Evolutionary conservation across 1,140 invertebrate genomes (phyloP).

Genomic region (Dolichoris vasculosae): DNA sequence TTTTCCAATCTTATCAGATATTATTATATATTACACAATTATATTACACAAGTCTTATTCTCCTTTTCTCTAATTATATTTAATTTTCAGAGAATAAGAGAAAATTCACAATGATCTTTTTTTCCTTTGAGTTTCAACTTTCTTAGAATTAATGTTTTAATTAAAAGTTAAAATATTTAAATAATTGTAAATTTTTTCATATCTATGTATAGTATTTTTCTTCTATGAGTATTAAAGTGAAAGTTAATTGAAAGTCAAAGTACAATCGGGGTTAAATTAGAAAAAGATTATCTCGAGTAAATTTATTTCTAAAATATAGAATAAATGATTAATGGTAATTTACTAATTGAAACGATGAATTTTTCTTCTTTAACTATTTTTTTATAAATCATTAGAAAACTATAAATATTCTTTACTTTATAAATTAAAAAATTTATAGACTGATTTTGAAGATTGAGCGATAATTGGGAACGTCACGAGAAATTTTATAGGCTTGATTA

Average conservation of each 20-base stretch:
- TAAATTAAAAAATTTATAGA: no score
- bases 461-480: not conserved
- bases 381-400: no score
- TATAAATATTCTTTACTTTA: no score
- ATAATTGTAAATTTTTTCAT: no score
- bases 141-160: not conserved
- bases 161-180: not conserved
- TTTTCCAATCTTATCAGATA: no score
- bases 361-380: no score
- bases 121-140: not conserved
- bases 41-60: no score
- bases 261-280: not conserved
- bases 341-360: no score
- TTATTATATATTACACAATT: no score
- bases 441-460: not conserved
- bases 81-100: not conserved
- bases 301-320: no score
- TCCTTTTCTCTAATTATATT: not conserved
- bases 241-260: not conserved
- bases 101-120: not conserved
- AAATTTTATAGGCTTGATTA: not conserved
- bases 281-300: not conserved
- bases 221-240: not conserved
- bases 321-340: no score
- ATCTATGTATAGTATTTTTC: not conserved